Evolutionary conservation across 2,113 vertebrate species (phyloP), one percentile per base, ranked within the genome.

Genomic region (Heterotis niloticus): DNA sequence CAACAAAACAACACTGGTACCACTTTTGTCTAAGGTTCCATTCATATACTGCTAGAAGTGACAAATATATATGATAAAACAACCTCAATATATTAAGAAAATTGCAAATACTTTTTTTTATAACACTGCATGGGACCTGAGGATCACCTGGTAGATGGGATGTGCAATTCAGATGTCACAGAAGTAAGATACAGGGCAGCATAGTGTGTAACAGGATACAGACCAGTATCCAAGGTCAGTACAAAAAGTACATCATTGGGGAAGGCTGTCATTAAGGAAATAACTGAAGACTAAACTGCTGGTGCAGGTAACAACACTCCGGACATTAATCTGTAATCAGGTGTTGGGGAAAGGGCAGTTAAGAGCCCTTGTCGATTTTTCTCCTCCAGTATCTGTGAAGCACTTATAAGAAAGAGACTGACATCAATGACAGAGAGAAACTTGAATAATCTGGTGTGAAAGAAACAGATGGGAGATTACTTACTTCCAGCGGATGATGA

Each of bases 401-500:
- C 20, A 24, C 66, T 65, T 26, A 28, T 26, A 14, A 68, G 7
- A 68, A 1, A 68, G 1, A 68, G 24, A 13, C 23, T 68, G 66
- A 62, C 66, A 68, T 68, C 14, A 59, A 23, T 68, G 9, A 26
- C 2, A 9, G 28, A 13, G 54, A n/a, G 51, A 24, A 44, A 56
- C 29, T 3, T n/a, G n/a, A n/a, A n/a, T n/a, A n/a, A n/a, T n/a
- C n/a, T n/a, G n/a, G n/a, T n/a, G n/a, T n/a, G n/a, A n/a, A 13
- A 59, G 76, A 57, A 20, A 81, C 52, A 78, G 56, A 52, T 52
- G 60, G 11, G 26, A 44, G n/a, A 24, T 60, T 73, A 96, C 97
- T 97, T 89, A 98, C 97, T 99, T 94, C 94, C 95, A 0, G 94
- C 93, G 34, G 97, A 97, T 1, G 95, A 96, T n/a, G 96, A 98